phyloP scores from a whole-genome alignment of 2,113 vertebrate genomes.

The Falcunculus frontatus region DNA sequence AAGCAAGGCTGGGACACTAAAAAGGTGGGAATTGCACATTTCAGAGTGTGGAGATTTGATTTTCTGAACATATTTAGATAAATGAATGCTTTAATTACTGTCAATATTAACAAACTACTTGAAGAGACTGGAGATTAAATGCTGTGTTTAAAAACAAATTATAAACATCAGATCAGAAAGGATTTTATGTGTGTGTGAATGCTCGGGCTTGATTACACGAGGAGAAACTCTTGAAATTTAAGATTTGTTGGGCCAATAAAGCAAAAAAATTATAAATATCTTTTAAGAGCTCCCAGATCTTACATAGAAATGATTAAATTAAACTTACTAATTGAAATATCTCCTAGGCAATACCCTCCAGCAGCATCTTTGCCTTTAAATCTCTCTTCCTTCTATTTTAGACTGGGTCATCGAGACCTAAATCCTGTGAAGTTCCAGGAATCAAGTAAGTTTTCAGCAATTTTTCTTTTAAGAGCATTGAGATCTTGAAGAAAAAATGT shows the following conservation, averaged over 20 bases:
- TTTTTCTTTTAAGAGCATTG: background rate
- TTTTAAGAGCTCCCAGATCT: background rate
- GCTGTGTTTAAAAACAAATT: background rate
- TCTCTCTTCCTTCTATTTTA: slow-evolving; percentile 59
- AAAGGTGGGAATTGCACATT: slow-evolving; percentile 72
- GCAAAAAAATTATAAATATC: background rate
- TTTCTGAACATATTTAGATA: background rate
- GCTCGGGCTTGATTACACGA: background rate
- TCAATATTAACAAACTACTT: background rate
- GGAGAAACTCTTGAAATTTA: background rate
- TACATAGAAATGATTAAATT: background rate
- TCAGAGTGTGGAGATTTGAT: rapidly evolving
- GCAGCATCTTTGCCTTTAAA: background rate
- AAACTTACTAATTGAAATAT: background rate
- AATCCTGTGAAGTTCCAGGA: slow-evolving; percentile 95
- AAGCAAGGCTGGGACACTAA: slow-evolving; percentile 91
- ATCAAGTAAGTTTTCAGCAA: slow-evolving; percentile 86
- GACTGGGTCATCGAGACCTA: slow-evolving; percentile 86
- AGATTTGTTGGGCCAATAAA: background rate
- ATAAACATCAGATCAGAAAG: background rate
- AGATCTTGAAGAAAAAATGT: background rate
- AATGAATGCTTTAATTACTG: background rate
- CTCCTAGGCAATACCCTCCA: background rate
- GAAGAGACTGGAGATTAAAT: background rate
- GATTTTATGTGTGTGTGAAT: background rate